A percentile compares a stretch with the other conserved stretches of the same genome.
These are phyloP conservation scores for Incurvaria masculella DNA, from an alignment of 2,888 invertebrate species.

Conservation along the genomic window DNA sequence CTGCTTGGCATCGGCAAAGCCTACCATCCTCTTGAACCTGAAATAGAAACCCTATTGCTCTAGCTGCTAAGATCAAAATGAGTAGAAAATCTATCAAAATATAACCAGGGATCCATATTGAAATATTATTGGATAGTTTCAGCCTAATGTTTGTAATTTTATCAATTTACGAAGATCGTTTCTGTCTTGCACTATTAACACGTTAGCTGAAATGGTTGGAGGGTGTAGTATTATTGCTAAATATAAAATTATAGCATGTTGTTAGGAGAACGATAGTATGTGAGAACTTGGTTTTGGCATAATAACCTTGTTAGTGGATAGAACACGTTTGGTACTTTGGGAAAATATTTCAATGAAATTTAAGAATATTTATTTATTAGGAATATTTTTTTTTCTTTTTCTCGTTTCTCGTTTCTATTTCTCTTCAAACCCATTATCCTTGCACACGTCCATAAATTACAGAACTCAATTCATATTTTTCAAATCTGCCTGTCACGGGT, in stretches of 20 bases:
- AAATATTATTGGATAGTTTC: slow-evolving; percentile 17
- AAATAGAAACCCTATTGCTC: not conserved
- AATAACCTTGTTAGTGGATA: not conserved
- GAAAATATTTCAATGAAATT: not conserved
- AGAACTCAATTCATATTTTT: too few species aligned
- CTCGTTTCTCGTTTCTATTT: too few species aligned
- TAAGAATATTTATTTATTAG: too few species aligned
- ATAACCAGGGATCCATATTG: not conserved
- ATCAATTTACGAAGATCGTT: slow-evolving; percentile 47
- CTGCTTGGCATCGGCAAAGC: slow-evolving; percentile 21
- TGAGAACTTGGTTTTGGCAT: slow-evolving; percentile 3
- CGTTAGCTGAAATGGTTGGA: slow-evolving; percentile 29
- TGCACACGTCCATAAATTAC: too few species aligned
- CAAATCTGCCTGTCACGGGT: too few species aligned
- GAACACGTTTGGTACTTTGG: not conserved
- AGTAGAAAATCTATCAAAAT: not conserved
- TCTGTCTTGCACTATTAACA: slow-evolving; percentile 43
- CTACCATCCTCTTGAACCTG: not conserved
- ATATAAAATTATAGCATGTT: slow-evolving; percentile 38
- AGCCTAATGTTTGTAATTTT: slow-evolving; percentile 40
- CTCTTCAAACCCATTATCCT: too few species aligned
- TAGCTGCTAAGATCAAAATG: not conserved
- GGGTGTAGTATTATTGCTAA: slow-evolving; percentile 26
- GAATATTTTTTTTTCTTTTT: too few species aligned
- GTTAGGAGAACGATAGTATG: slow-evolving; percentile 17